Conservation (phyloP, 2,888 invertebrate genomes). For the Onthophagus sagittarius region DNA sequence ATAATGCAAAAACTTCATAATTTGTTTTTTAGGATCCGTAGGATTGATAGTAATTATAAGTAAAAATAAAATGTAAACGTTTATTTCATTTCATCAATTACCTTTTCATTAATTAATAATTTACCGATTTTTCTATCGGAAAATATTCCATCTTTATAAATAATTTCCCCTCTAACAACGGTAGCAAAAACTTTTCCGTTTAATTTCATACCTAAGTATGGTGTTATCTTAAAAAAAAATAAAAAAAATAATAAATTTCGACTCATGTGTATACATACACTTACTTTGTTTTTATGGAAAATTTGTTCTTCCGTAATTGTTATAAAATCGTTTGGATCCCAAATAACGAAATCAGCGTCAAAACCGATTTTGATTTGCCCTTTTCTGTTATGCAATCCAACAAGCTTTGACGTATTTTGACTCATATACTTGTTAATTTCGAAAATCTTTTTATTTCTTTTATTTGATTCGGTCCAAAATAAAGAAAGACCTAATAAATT, state of each 20-base stretch:
- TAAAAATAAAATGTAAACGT: no score
- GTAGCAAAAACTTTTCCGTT: constrained; percentile 63
- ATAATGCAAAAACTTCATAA: no score
- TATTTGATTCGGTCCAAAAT: constrained; percentile 63
- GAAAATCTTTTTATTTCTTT: constrained; percentile 51
- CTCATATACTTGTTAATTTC: constrained; percentile 60
- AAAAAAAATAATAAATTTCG: constrained; percentile 18
- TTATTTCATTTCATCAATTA: not conserved
- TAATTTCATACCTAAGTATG: constrained; percentile 59
- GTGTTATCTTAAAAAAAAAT: constrained; percentile 54
- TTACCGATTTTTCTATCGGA: constrained; percentile 49
- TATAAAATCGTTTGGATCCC: constrained; percentile 62
- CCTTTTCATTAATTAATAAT: constrained; percentile 44
- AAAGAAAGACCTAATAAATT: constrained; percentile 55
- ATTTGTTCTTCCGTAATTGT: constrained; percentile 56
- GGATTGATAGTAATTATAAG: no score
- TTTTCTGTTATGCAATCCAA: constrained; percentile 59
- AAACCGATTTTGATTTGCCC: constrained; percentile 59
- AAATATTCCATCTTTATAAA: constrained; percentile 52
- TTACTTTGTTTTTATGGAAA: constrained; percentile 67
- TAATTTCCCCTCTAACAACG: constrained; percentile 60
- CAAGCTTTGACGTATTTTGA: constrained; percentile 58
- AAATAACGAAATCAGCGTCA: constrained; percentile 71
- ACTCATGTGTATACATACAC: constrained; percentile 14
- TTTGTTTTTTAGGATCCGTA: no score